A percentile compares a stretch with the other conserved stretches of the same genome.
phyloP scores from a whole-genome alignment of 2,797 vertebrate species.

The Pseudomugil tenellus region DNA sequence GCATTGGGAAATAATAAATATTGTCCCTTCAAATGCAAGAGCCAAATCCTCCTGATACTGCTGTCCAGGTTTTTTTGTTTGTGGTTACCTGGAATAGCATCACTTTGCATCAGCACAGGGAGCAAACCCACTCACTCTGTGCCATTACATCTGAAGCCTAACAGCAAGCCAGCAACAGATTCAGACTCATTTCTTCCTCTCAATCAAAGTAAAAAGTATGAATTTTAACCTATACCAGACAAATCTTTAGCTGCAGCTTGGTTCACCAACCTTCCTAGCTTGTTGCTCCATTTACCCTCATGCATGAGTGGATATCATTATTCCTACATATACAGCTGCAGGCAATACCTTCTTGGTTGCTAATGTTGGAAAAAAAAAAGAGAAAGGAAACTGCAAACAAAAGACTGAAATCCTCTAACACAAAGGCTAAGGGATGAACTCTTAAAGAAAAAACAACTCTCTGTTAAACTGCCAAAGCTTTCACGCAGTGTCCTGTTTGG shows the following conservation, averaged over 20 bases:
- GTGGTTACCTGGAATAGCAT: slow-evolving; percentile 63
- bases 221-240: slow-evolving; percentile 53
- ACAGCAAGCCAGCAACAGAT: slow-evolving; percentile 46
- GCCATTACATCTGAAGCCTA: slow-evolving; percentile 49
- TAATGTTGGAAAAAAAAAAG: slow-evolving; percentile 63
- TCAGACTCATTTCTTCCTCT: slow-evolving; percentile 38
- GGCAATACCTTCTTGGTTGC: slow-evolving; percentile 65
- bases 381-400: slow-evolving; percentile 53
- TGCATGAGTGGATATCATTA: slow-evolving; percentile 44
- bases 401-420: slow-evolving; percentile 62
- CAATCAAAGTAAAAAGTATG: slow-evolving; percentile 59
- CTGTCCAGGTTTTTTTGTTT: slow-evolving; percentile 50
- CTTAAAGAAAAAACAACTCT: slow-evolving; percentile 46
- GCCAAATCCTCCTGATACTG: slow-evolving; percentile 44
- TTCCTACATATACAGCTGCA: slow-evolving; percentile 58
- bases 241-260: slow-evolving; percentile 43
- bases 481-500: slow-evolving; percentile 67
- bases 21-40: slow-evolving; percentile 59
- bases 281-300: slow-evolving; percentile 54
- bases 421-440: slow-evolving; percentile 60
- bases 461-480: slow-evolving; percentile 58
- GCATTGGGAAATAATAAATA: slow-evolving; percentile 56
- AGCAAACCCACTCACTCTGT: slow-evolving; percentile 46
- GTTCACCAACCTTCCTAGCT: slow-evolving; percentile 53
- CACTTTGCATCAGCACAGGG: slow-evolving; percentile 59